These are phyloP conservation scores for Fistularia tabacaria DNA, from an alignment of 2,797 vertebrate species.

Conservation along the genomic window DNA sequence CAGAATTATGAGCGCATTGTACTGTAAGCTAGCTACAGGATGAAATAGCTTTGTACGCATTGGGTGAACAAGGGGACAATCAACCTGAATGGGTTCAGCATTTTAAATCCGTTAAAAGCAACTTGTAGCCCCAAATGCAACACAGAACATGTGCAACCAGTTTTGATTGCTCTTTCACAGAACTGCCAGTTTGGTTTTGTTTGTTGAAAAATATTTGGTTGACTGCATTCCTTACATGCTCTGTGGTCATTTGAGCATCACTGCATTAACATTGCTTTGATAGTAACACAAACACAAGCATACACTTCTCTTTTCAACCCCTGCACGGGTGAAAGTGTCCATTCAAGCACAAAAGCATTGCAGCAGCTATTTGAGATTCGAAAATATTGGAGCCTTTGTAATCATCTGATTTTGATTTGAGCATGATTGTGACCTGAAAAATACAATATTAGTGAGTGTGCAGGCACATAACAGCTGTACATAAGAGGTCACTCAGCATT, in stretches of 20 bases:
- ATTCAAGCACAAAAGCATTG: conserved; percentile 2
- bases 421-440: conserved; percentile 2
- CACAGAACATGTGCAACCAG: conserved; percentile 51
- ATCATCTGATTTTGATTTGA: conserved; percentile 1
- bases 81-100: conserved; percentile 21
- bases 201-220: conserved; percentile 24
- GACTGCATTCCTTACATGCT: conserved; percentile 62
- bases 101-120: conserved; percentile 62
- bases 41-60: conserved; percentile 36
- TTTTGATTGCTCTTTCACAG: conserved; percentile 53
- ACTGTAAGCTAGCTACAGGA: conserved; percentile 34
- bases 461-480: conserved; percentile 22
- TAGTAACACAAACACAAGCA: conserved; percentile 33
- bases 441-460: conserved; percentile 6
- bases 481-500: conserved; percentile 34
- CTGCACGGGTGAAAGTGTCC: conserved; percentile 1
- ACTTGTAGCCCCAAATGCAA: conserved; percentile 45
- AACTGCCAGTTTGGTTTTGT: conserved; percentile 44
- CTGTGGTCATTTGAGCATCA: conserved; percentile 56
- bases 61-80: conserved; percentile 21
- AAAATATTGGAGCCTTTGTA: conserved; percentile 1
- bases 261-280: conserved; percentile 49
- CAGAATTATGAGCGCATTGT: conserved; percentile 42
- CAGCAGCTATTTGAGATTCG: conserved; percentile 1
- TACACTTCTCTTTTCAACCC: conserved; percentile 18